Conservation (phyloP, 1,140 invertebrate species). For the Trichonephila clavata region DNA sequence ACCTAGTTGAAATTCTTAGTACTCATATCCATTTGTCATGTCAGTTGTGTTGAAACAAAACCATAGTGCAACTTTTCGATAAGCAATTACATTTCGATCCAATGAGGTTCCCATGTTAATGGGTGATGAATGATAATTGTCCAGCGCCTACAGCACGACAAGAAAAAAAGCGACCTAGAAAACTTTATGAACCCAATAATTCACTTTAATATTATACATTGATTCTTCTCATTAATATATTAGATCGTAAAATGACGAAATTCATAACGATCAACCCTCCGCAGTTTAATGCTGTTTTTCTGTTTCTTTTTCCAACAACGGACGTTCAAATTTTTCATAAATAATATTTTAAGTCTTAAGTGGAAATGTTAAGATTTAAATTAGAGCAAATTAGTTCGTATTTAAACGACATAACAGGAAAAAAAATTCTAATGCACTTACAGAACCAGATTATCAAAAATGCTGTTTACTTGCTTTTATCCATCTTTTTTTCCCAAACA, state of each 20-base stretch:
- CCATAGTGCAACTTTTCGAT: neutral
- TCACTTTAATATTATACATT: neutral
- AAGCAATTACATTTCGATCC: slow-evolving; percentile 12
- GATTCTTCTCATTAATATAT: neutral
- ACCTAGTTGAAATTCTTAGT: neutral
- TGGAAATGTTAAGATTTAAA: no score
- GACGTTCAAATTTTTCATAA: no score
- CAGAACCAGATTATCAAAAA: no score
- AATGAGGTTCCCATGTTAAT: slow-evolving; percentile 6
- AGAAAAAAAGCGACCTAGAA: neutral
- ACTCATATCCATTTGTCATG: neutral
- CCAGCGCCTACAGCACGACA: slow-evolving; percentile 4
- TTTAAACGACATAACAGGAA: no score
- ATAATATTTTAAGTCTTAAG: no score
- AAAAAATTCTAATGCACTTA: no score
- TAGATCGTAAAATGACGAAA: neutral
- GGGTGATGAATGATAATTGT: slow-evolving; percentile 21
- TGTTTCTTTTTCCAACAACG: neutral
- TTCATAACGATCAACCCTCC: neutral
- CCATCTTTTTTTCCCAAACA: no score
- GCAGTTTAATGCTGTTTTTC: neutral
- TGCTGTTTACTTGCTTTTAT: no score
- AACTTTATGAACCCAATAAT: neutral
- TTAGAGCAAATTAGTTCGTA: no score
- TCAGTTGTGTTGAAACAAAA: neutral